Percentiles rank a stretch among this genome's conserved stretches.
Conservation (phyloP, 2,797 vertebrate genomes). For the Muscicapa comitata region DNA sequence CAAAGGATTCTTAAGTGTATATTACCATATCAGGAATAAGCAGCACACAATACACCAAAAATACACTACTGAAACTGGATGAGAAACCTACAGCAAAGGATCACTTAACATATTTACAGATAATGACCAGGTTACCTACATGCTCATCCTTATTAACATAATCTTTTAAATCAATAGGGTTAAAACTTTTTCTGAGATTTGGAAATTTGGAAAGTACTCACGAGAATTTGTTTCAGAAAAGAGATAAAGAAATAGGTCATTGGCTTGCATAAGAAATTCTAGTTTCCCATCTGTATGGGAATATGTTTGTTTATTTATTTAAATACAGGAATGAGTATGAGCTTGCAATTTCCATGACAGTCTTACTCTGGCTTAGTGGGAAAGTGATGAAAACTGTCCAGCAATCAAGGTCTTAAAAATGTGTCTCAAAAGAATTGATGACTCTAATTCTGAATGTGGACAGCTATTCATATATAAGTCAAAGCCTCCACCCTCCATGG, state of each 20-base stretch:
- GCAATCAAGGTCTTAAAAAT: background rate
- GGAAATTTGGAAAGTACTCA: background rate
- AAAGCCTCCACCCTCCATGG: background rate
- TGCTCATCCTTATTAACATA: background rate
- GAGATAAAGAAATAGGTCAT: background rate
- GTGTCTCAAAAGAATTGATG: background rate
- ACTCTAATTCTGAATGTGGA: background rate
- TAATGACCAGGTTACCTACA: rapidly evolving
- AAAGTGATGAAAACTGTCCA: background rate
- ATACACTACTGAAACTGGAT: background rate
- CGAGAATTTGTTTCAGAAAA: rapidly evolving
- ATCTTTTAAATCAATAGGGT: background rate
- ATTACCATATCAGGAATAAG: background rate
- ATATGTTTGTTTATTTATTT: background rate
- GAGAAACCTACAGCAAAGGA: background rate
- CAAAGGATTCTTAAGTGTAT: background rate
- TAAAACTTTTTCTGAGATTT: background rate
- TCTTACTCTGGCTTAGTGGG: background rate
- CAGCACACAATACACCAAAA: background rate
- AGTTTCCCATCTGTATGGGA: background rate
- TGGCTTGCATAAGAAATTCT: background rate
- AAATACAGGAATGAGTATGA: background rate
- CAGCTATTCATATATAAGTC: background rate
- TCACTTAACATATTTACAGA: background rate
- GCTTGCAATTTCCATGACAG: background rate